phyloP scores from a whole-genome alignment of 2,888 invertebrate genomes.

The Mycalesis mineus region DNA sequence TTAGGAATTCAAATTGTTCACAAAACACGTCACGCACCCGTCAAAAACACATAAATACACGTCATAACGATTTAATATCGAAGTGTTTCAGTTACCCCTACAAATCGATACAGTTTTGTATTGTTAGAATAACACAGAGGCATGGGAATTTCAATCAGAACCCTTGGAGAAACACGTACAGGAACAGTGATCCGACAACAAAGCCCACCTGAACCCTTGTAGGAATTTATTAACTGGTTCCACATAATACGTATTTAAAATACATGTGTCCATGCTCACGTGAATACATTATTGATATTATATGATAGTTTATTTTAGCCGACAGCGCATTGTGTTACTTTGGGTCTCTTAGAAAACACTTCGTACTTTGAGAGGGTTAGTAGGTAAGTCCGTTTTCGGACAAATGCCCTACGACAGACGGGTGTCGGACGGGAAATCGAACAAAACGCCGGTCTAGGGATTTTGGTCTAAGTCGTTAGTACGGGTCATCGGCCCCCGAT shows the following conservation, averaged over 20 bases:
- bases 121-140: conserved; percentile 46
- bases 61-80: conserved; percentile 62
- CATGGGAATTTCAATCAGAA: conserved; percentile 71
- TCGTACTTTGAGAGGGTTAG: conserved; percentile 40
- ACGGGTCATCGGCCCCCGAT: conserved; percentile 72
- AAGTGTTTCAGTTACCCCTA: conserved; percentile 56
- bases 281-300: conserved; percentile 76
- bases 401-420: conserved; percentile 42
- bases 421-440: conserved; percentile 36
- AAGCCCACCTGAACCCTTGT: conserved; percentile 47
- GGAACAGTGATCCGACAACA: conserved; percentile 41
- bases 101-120: conserved; percentile 57
- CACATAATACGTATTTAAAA: conserved; percentile 75
- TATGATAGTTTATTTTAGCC: conserved; percentile 75
- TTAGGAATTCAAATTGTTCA: conserved; percentile 45
- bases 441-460: conserved; percentile 59
- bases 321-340: conserved; percentile 44
- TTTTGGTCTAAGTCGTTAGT: conserved; percentile 75
- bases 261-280: conserved; percentile 70
- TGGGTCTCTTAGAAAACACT: conserved; percentile 44
- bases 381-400: conserved; percentile 33
- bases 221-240: conserved; percentile 66
- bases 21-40: conserved; percentile 59
- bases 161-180: conserved; percentile 38
- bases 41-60: conserved; percentile 64